Percentiles rank a stretch among this genome's conserved stretches.
phyloP scores from a whole-genome alignment of 2,797 vertebrate genomes.

The Balearica regulorum region DNA sequence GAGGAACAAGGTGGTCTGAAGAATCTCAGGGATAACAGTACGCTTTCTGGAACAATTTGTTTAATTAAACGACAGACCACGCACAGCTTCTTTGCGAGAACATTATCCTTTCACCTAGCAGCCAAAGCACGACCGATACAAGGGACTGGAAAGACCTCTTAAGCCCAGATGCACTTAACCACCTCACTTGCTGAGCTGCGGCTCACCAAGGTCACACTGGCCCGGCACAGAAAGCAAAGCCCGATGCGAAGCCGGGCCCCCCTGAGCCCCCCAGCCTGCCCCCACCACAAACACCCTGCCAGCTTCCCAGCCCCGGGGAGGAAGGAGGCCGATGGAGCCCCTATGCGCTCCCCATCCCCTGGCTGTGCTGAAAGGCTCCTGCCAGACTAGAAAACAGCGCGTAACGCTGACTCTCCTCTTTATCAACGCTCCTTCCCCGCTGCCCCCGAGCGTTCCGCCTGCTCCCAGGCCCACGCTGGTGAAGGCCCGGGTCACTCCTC shows the following conservation, averaged over 20 bases:
- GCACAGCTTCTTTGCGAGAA: background rate
- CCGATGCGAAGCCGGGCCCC: background rate
- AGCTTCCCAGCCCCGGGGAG: background rate
- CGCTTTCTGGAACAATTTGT: fast-evolving
- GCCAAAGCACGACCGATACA: fast-evolving
- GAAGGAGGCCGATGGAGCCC: background rate
- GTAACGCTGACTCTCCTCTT: background rate
- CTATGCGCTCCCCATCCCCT: fast-evolving
- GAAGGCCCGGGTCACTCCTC: background rate
- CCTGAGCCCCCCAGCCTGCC: fast-evolving
- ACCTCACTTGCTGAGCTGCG: background rate
- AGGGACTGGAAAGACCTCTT: no score
- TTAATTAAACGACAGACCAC: fast-evolving
- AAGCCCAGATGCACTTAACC: fast-evolving
- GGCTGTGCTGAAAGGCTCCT: background rate
- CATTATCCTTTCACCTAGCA: no score
- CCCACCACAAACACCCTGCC: background rate
- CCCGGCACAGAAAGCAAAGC: no score
- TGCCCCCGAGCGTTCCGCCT: fast-evolving
- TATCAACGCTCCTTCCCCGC: fast-evolving
- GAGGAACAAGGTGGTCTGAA: no score
- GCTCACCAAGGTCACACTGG: background rate
- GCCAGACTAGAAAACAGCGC: fast-evolving
- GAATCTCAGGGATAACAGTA: background rate
- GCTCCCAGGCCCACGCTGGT: background rate